These are phyloP conservation scores for Nasonovia ribisnigri DNA, from an alignment of 2,888 invertebrate species.

Conservation along the genomic window DNA sequence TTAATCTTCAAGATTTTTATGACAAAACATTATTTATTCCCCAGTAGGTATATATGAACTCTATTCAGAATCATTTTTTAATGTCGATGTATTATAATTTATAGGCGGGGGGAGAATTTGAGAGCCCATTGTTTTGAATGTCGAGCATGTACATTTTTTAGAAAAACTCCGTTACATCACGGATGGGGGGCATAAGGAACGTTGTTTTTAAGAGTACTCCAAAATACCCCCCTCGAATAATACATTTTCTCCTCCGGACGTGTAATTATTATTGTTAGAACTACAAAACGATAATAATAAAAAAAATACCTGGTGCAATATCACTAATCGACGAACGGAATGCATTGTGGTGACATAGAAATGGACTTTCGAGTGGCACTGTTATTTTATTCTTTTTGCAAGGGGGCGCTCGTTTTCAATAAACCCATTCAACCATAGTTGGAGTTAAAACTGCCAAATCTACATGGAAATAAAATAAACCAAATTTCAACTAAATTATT, in stretches of 20 bases:
- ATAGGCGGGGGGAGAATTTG: slow-evolving; percentile 7
- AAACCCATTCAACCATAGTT: slow-evolving; percentile 48
- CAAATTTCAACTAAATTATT: slow-evolving; percentile 21
- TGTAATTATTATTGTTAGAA: slow-evolving; percentile 59
- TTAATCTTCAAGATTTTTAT: slow-evolving; percentile 19
- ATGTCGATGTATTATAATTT: slow-evolving; percentile 28
- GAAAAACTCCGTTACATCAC: slow-evolving; percentile 58
- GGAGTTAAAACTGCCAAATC: slow-evolving; percentile 55
- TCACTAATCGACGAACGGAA: slow-evolving; percentile 51
- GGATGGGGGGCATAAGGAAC: slow-evolving; percentile 29
- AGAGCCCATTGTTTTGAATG: slow-evolving; percentile 48
- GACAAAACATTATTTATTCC: background rate
- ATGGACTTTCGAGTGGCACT: slow-evolving; percentile 62
- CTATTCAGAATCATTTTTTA: slow-evolving; percentile 53
- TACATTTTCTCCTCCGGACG: slow-evolving; percentile 54
- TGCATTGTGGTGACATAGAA: slow-evolving; percentile 62
- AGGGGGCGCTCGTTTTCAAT: slow-evolving; percentile 47
- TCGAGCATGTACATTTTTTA: slow-evolving; percentile 41
- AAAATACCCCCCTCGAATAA: slow-evolving; percentile 62
- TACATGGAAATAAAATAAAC: background rate
- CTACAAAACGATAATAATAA: slow-evolving; percentile 45
- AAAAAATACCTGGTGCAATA: slow-evolving; percentile 60
- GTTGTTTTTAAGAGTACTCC: slow-evolving; percentile 59
- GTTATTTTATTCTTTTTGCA: slow-evolving; percentile 53
- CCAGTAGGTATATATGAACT: background rate